Evolutionary conservation across 2,888 invertebrate species (phyloP), one percentile per base, ranked within the genome.

Genomic region (Acrobasis consociella): DNA sequence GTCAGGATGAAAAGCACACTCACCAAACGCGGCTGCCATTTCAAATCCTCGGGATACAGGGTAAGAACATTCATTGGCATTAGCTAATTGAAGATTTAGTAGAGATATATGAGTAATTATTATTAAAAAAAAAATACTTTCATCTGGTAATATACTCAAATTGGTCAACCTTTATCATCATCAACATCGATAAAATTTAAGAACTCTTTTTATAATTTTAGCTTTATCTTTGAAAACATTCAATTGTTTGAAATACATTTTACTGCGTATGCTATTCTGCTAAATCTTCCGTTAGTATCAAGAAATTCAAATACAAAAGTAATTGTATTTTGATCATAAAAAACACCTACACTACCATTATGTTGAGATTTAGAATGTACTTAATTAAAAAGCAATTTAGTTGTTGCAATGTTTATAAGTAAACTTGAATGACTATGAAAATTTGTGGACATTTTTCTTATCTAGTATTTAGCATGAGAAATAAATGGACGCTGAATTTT

Each of bases 1-100:
- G 94, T 99, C 58, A 94, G 99, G 71, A 99, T 99, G 99, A 99
- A 99, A 86, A 99, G 99, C 62, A 99, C 99, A 0, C 93, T 99
- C 67, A 99, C 99, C 59, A 99, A 99, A 91, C 94, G 99, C 78
- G 99, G 99, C 65, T 99, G 99, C 84, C 98, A 98, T 87, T 98
- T 98, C 90, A 98, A 98, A 89, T 98, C 98, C 49, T 98, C 98
- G 69, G 98, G 98, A 86, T 98, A 98, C 89, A 95, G 98, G 95
- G 98, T 98, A 94, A 95, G 96, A 64, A 67, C 42, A 67, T n/a
- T 22, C 13, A 56, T 62, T 50, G 37, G 17, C 38, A 51, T 16
- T 11, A 13, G 13, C 49, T 51, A 58, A 63, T 58, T 58, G 31
- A 38, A 42, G 50, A 60, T 17, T 50, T 60, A 17, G 60, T 60